A percentile compares a stretch with the other conserved stretches of the same genome.
Evolutionary conservation across 2,888 invertebrate species (phyloP).

Genomic region (Xanthorhoe designata): DNA sequence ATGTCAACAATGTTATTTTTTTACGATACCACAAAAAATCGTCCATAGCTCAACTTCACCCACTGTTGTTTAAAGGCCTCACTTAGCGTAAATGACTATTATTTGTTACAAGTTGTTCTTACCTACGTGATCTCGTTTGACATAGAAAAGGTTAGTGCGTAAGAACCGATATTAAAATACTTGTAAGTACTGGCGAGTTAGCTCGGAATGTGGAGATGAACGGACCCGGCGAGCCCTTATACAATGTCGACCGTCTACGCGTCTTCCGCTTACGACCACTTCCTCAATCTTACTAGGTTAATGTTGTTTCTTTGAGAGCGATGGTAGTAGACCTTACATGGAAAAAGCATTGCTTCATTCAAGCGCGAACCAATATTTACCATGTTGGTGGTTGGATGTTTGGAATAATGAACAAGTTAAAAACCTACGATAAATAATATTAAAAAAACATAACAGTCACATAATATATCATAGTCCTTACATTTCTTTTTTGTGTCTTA

Average conservation of each 20-base stretch:
- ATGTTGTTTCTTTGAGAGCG: conserved; percentile 1
- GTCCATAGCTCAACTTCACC: too few relatives aligned
- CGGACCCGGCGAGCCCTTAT: neutral
- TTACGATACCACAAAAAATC: too few relatives aligned
- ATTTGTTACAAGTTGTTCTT: neutral
- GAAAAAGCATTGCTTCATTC: neutral
- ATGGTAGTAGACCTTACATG: neutral
- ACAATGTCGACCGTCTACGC: conserved; percentile 1
- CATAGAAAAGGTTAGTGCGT: neutral
- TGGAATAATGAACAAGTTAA: neutral
- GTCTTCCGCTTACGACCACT: conserved; percentile 4
- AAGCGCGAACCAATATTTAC: neutral
- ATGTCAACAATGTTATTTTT: too few relatives aligned
- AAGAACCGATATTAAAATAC: neutral
- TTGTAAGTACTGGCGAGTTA: neutral
- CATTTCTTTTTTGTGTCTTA: too few relatives aligned
- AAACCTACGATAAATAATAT: too few relatives aligned
- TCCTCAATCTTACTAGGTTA: conserved; percentile 13
- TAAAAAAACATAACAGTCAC: too few relatives aligned
- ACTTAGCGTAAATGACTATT: neutral
- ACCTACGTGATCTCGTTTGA: neutral
- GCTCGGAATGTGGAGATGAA: conserved; percentile 1
- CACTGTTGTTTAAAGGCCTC: too few relatives aligned
- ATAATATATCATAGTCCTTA: too few relatives aligned
- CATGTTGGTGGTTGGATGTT: neutral